Evolutionary conservation across 37 sponge, comb jelly and placozoan genomes (phyloP), one percentile per base, ranked within the genome.

Genomic region (Crambe crambe): DNA sequence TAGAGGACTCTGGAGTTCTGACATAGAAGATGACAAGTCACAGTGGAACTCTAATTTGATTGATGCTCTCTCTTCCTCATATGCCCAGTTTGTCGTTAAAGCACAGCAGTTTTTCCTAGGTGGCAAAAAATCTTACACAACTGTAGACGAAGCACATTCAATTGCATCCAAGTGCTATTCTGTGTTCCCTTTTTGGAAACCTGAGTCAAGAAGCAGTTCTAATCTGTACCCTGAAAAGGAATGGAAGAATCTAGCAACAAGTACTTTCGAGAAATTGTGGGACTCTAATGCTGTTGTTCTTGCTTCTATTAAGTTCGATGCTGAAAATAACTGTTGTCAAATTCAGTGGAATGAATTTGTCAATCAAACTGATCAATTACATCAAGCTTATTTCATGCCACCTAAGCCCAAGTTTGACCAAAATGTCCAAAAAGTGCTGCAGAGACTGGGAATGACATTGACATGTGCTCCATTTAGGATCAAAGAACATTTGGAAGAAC

Each of bases 41-140:
- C 27, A 39, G 17, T 93, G 94, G 94, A 93, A 93, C 56, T 21
- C 68, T 12, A 31, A 56, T n/a, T 56, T 92, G 3, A 54, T 93
- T n/a, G 27, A 67, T 1, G 84, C 81, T 4, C 82, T 86, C 74
- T 17, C 80, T 0, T 65, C 90, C 21, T 90, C 94, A 35, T 93
- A 89, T 78, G 75, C 75, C 20, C 2, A 74, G 0, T 83, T 93
- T 59, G 67, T 93, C 5, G 39, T 41, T 3, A 2, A 68, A n/a
- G 51, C 35, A 54, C 31, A 76, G 4, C 25, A 63, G 25, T 63
- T 67, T 34, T 70, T 34, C 54, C 20, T 70, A n/a, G n/a, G n/a
- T 22, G 23, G 70, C 0, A 0, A 10, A 42, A 56, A n/a, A 47
- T 47, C n/a, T 21, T 65, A 65, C 30, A 30, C 3, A 18, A 34